Evolutionary conservation across 2,113 vertebrate species (phyloP).

Genomic region (Plecotus auritus): DNA sequence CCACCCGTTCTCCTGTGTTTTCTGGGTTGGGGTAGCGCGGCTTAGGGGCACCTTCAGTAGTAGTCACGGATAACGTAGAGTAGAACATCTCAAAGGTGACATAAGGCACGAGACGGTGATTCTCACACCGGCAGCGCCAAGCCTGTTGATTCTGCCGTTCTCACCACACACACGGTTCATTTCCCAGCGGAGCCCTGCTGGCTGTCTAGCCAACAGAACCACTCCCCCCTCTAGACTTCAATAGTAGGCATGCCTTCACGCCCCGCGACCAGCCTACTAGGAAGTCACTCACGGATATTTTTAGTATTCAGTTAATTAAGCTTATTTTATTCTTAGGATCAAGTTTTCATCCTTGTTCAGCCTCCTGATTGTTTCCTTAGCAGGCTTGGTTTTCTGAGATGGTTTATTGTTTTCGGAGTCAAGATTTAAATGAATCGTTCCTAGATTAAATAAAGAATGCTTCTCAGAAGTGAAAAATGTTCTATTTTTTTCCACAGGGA

Average conservation of each 20-base stretch:
- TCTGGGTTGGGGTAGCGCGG: not conserved
- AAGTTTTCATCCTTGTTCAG: not conserved
- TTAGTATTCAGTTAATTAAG: constrained; percentile 20
- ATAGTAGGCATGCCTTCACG: not conserved
- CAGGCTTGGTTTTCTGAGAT: not conserved
- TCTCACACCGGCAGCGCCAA: rapidly evolving
- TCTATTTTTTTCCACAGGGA: not conserved
- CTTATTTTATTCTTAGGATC: not conserved
- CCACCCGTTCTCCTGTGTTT: not conserved
- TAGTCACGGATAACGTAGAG: not conserved
- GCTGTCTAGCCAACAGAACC: not conserved
- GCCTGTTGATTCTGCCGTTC: too few relatives aligned
- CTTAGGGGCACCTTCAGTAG: not conserved
- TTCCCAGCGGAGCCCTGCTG: not conserved
- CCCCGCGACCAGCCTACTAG: not conserved
- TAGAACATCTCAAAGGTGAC: not conserved
- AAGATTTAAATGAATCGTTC: not conserved
- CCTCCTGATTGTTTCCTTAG: not conserved
- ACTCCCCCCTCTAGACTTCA: not conserved
- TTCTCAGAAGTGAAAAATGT: not conserved
- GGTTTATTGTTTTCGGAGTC: not conserved
- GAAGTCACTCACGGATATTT: not conserved
- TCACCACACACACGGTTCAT: rapidly evolving
- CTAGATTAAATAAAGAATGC: not conserved
- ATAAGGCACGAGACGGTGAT: not conserved